These are phyloP conservation scores for Drosophila nasuta DNA, from an alignment of 1,140 invertebrate species.

Conservation along the genomic window DNA sequence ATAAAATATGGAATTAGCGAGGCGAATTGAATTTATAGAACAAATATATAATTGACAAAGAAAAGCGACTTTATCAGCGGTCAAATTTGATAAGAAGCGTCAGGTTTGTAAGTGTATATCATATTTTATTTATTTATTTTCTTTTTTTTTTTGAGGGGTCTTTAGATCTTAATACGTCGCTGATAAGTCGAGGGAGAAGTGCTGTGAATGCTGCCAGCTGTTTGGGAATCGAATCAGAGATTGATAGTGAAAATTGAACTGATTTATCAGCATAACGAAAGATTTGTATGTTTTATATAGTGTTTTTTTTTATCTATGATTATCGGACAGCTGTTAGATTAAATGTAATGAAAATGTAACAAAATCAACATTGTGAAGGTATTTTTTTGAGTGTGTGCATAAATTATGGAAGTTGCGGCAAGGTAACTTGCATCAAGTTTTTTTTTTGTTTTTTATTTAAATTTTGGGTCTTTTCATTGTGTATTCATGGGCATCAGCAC, in stretches of 20 bases:
- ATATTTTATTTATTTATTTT: neutral
- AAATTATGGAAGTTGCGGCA: constrained; percentile 1
- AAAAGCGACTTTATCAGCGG: constrained; percentile 6
- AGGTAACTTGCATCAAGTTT: constrained; percentile 1
- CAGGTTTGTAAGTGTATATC: constrained; percentile 1
- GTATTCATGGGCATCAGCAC: too few relatives aligned
- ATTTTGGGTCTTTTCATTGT: neutral
- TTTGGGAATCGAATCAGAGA: neutral
- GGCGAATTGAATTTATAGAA: too few relatives aligned
- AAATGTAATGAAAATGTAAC: neutral
- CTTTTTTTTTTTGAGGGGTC: neutral
- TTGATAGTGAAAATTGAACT: constrained; percentile 15
- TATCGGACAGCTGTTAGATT: constrained; percentile 11
- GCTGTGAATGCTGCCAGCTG: constrained; percentile 17
- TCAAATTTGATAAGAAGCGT: constrained; percentile 19
- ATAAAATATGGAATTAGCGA: too few relatives aligned
- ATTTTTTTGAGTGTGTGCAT: constrained; percentile 2
- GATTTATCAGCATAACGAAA: constrained; percentile 20
- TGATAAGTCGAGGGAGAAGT: neutral
- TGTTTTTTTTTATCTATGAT: constrained; percentile 22
- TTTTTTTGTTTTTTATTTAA: neutral
- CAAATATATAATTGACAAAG: neutral
- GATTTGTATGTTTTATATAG: neutral
- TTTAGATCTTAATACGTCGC: constrained; percentile 6
- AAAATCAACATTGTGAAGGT: constrained; percentile 13